Base-by-base conservation (phyloP, 1,140 invertebrate genomes). In the Hypsibius dujardini region DNA sequence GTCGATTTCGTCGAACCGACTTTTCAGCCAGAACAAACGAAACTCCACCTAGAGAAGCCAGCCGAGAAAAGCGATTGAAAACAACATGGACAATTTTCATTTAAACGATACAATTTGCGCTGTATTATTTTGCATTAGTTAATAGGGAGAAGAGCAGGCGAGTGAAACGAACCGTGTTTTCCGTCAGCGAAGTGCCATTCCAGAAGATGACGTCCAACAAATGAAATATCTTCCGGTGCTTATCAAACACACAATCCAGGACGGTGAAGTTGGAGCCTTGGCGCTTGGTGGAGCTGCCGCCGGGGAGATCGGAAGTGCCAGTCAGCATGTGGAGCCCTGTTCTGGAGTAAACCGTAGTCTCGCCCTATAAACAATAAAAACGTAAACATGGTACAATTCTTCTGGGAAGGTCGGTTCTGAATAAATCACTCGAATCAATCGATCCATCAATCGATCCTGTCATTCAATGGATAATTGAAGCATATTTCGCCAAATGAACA, bases 191-290 rank as follows among this genome's bases (percentile, higher is more conserved):
- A 73, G 87, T 84, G 73, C 84, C 85, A 73, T 87, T 89, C 89
- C 90, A 95, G 59, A 84, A 85, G 59, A 95, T 80, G 2, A 90
- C 80, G 79, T 95, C 92, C 67, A 94, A 77, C 1, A 90, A 82
- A 79, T 86, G 92, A 77, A 87, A 87, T 0, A 81, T 85, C 71
- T 86, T 84, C 47, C 79, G 76, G 1, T 80, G 73, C 73, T 85
- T 83, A 75, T 83, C 79, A 79, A 85, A 90, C 50, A 95, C 84
- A 77, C 90, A 90, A 79, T 94, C 91, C 1, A 94, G 75, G 67
- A 92, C 84, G 14, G 75, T 75, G 72, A 71, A 75, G 14, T 72
- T 62, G 67, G 46, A 40, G 40, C 2, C 28, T 15, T 46, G 46
- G 59, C 70, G 50, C 1, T 72, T 71, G 1, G 72, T 47, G 12